Base-by-base conservation (phyloP, 2,113 vertebrate genomes). In the Ploceus nigricollis region DNA sequence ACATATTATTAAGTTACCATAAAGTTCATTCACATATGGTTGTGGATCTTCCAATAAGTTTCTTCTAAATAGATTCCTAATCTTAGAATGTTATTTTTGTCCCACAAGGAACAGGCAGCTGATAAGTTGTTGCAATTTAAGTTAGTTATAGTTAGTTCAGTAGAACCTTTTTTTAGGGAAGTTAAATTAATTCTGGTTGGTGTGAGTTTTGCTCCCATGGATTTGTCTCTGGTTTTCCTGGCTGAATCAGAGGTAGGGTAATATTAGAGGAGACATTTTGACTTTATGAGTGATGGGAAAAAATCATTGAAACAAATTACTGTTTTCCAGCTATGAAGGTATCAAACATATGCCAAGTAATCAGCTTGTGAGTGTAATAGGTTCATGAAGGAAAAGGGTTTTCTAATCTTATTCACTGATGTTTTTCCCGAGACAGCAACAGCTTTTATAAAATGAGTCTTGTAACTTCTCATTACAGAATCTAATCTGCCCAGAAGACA, bases 381-480 rank as follows among this genome's bases (percentile, higher is more conserved):
- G 96, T 98, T 98, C 97, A 94, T 95, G 96, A 97, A 97, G 82
- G 82, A 97, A 97, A 96, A 96, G 94, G 91, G 95, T 97, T 97
- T 97, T 97, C 97, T 98, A 97, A 97, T 98, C 94, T 70, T 97
- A 90, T 90, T 98, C 97, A 82, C 65, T 96, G 94, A 82, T 96
- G 97, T 96, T 98, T 98, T 97, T 97, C 97, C 97, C 97, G 89
- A 98, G 98, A 98, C 96, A 92, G 97, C 95, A 97, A 98, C 97
- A 97, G 97, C 97, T 98, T 98, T 98, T 98, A 96, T 98, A 98
- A 98, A 98, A 98, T 98, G 98, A 98, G 97, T 96, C 94, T 98
- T 98, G 97, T 98, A 98, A 98, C 94, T 98, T 97, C 97, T 98
- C 98, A 97, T 98, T 98, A 98, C 95, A 94, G 97, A 98, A 98